Percentiles rank a stretch among this genome's conserved stretches.
Evolutionary conservation across 1,140 invertebrate genomes (phyloP).

Genomic region (Planococcus citri): DNA sequence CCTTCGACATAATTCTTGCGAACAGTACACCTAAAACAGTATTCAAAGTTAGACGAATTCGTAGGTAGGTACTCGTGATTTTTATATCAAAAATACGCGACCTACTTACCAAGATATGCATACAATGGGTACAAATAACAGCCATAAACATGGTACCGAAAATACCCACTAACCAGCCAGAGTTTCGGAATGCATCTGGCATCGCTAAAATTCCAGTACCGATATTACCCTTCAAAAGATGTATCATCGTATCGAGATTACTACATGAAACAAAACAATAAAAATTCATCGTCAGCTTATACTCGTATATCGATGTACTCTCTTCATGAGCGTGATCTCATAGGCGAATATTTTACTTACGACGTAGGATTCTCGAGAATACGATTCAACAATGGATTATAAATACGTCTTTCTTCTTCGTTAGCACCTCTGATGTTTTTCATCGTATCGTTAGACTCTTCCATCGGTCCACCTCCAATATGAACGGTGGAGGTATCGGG

Average conservation of each 20-base stretch:
- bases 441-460: neutral
- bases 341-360: slow-evolving; percentile 31
- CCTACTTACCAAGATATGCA: slow-evolving; percentile 62
- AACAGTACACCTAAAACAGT: slow-evolving; percentile 39
- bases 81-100: neutral
- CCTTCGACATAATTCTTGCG: slow-evolving; percentile 53
- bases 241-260: slow-evolving; percentile 67
- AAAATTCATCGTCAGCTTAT: slow-evolving; percentile 11
- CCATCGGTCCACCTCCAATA: slow-evolving; percentile 20
- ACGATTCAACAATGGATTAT: slow-evolving; percentile 49
- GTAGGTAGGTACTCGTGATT: neutral
- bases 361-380: slow-evolving; percentile 59
- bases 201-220: slow-evolving; percentile 73
- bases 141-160: slow-evolving; percentile 62
- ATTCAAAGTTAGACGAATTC: neutral
- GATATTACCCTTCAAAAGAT: slow-evolving; percentile 69
- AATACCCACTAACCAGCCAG: slow-evolving; percentile 57
- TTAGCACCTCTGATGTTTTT: neutral
- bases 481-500: slow-evolving; percentile 13
- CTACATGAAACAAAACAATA: slow-evolving; percentile 30
- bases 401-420: slow-evolving; percentile 30
- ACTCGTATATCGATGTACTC: neutral
- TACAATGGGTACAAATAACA: slow-evolving; percentile 69
- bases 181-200: slow-evolving; percentile 72
- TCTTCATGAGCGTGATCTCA: too few species aligned